These are phyloP conservation scores for Drosophila lini DNA, from an alignment of 1,140 invertebrate genomes.

Conservation along the genomic window DNA sequence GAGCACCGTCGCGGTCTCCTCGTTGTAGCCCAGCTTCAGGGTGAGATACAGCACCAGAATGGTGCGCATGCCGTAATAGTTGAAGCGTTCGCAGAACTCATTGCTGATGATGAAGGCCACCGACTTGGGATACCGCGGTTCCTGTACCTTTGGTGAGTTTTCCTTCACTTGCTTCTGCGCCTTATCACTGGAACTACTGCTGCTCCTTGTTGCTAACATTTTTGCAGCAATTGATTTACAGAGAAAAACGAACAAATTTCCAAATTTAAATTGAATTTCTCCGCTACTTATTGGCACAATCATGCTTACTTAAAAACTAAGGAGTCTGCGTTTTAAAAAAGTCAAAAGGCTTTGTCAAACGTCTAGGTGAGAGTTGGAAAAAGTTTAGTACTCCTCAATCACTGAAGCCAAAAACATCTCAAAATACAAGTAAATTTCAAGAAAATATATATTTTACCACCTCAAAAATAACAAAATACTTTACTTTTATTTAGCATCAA, in stretches of 20 bases:
- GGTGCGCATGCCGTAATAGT: constrained; percentile 97
- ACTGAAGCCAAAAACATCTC: neutral
- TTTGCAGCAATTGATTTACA: neutral
- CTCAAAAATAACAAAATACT: neutral
- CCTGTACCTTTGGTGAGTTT: no score
- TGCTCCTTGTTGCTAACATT: neutral
- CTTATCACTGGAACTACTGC: neutral
- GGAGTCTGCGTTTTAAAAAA: neutral
- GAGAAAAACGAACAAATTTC: neutral
- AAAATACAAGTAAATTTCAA: neutral
- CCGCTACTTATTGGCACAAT: neutral
- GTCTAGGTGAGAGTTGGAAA: neutral
- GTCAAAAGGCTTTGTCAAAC: neutral
- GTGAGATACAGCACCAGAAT: constrained; percentile 92
- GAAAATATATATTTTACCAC: neutral
- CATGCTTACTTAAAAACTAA: neutral
- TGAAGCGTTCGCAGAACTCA: constrained; percentile 98
- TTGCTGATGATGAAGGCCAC: constrained; percentile 97
- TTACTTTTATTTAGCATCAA: no score
- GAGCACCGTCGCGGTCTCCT: constrained; percentile 90
- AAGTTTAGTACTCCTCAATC: neutral
- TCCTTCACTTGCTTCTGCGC: neutral
- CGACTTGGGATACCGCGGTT: constrained; percentile 90
- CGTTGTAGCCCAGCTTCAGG: constrained; percentile 87
- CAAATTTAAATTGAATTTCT: neutral